These are phyloP conservation scores for Ciona savignyi DNA, from an alignment of 23 tunicate genomes.

Conservation along the genomic window DNA sequence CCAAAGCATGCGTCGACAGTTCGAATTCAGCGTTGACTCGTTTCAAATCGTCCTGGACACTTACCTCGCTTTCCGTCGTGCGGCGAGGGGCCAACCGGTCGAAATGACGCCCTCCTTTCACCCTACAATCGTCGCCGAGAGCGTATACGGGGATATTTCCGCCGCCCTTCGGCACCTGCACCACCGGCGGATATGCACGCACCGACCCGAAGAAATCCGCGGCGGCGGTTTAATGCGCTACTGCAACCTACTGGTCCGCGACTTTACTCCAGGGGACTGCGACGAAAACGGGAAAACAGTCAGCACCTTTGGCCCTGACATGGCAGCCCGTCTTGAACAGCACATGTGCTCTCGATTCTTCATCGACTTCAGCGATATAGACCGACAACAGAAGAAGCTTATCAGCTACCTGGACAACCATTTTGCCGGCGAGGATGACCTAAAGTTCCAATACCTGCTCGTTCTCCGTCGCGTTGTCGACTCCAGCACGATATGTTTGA, in stretches of 20 bases:
- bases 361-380: constrained; percentile 90
- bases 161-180: constrained; percentile 77
- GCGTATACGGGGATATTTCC: constrained; percentile 83
- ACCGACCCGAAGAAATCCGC: constrained; percentile 93
- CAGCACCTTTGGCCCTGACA: constrained; percentile 11
- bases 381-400: constrained; percentile 65
- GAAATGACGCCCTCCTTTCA: constrained; percentile 50
- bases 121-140: constrained; percentile 88
- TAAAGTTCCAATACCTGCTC: constrained; percentile 81
- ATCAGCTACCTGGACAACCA: constrained; percentile 75
- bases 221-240: constrained; percentile 98
- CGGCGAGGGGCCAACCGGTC: constrained; percentile 4
- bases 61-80: constrained; percentile 43
- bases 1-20: constrained; percentile 83
- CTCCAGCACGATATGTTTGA: constrained; percentile 73
- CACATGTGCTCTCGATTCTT: constrained; percentile 99
- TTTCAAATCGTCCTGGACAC: constrained; percentile 81
- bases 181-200: constrained; percentile 85
- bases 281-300: constrained; percentile 7
- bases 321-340: constrained; percentile 44
- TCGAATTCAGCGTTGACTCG: constrained; percentile 93
- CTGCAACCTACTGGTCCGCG: constrained; percentile 88
- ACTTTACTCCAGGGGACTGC: constrained; percentile 61
- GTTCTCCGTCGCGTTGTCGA: constrained; percentile 68
- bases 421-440: constrained; percentile 79